phyloP scores from a whole-genome alignment of 2,797 vertebrate species.

The Enteromius mattozi region DNA sequence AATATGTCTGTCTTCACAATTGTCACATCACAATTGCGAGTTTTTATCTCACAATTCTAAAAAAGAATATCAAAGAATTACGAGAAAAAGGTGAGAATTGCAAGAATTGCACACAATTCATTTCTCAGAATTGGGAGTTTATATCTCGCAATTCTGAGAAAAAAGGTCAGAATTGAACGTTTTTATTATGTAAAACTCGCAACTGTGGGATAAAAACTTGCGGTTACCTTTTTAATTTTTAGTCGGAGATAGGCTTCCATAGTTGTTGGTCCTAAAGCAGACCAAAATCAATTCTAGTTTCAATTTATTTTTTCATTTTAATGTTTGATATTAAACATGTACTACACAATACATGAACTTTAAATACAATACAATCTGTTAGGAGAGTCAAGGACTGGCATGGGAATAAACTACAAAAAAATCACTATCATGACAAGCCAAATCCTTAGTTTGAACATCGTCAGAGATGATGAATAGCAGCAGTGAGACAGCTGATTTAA shows the following conservation, averaged over 20 bases:
- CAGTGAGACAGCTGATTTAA: conserved; percentile 19
- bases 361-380: neutral
- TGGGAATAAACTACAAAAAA: neutral
- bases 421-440: neutral
- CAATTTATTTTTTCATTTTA: neutral
- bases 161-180: no score
- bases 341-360: no score
- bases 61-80: no score
- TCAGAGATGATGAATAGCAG: neutral
- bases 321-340: no score
- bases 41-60: no score
- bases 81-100: no score
- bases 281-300: conserved; percentile 1
- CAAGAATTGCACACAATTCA: no score
- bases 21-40: no score
- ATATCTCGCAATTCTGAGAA: no score
- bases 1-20: no score
- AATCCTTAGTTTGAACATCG: neutral
- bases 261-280: neutral
- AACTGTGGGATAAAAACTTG: neutral
- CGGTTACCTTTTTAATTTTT: neutral
- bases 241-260: neutral
- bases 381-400: neutral
- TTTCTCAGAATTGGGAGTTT: no score
- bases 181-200: no score